Evolutionary conservation across 2,888 invertebrate genomes (phyloP), one percentile per base, ranked within the genome.

Genomic region (Hypomecis punctinalis): DNA sequence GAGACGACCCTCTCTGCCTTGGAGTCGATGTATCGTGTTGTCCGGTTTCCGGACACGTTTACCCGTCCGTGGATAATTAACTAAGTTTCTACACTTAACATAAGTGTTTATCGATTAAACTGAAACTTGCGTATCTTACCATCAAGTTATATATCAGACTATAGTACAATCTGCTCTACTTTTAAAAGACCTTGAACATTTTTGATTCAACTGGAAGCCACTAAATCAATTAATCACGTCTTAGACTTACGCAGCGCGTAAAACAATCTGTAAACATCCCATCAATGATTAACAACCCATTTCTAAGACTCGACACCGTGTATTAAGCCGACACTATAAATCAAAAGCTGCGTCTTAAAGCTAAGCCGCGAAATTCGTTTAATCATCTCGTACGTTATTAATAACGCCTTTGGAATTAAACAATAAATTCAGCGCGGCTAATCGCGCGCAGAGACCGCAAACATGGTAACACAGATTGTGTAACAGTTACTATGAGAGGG

Each of bases 341-440:
- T 92, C 91, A 92, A 84, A 82, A 73, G 73, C 75, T 61, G 81
- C 83, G 84, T 89, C 90, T 89, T 84, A 84, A 79, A 85, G 84
- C 78, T 73, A 85, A 84, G 82, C 88, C 90, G 83, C 87, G 82
- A 88, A 86, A 89, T 89, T 85, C 85, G 87, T 91, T 91, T 90
- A 92, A 92, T 92, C 91, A 90, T 90, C 90, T 84, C 78, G 80
- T 80, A 81, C 79, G 88, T 89, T 91, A 93, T 93, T 93, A 93
- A 93, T 93, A 91, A 91, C 90, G 82, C 80, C 86, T 90, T 89
- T 89, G 90, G 88, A 91, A 92, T 92, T 92, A 93, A 91, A 93
- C 93, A 93, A 93, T 93, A 93, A 92, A 93, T 93, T 93, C 84
- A 83, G 85, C 81, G 85, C 79, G 79, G 91, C 91, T 93, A 93